Conservation (phyloP, 2,797 vertebrate genomes). For the Poeciliopsis presidionis region DNA sequence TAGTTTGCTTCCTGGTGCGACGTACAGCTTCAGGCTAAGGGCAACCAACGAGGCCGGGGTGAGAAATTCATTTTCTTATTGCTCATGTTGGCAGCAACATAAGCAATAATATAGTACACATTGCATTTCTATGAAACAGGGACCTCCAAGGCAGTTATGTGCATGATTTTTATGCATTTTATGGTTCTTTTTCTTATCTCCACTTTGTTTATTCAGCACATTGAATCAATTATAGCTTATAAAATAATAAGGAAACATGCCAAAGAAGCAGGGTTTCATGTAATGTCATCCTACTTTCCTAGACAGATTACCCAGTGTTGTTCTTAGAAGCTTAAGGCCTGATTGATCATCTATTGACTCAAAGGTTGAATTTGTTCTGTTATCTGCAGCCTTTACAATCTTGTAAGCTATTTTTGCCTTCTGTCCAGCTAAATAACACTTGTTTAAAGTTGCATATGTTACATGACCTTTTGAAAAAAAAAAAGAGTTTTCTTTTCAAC, state of each 20-base stretch:
- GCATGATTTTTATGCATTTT: background rate
- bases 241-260: background rate
- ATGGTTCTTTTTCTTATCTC: background rate
- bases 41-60: conserved; percentile 95
- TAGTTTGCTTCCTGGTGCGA: conserved; percentile 91
- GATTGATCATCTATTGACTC: conserved; percentile 37
- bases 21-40: conserved; percentile 88
- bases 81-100: background rate
- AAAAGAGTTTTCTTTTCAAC: background rate
- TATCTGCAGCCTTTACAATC: background rate
- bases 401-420: background rate
- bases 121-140: background rate
- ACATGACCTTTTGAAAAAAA: background rate
- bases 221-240: background rate
- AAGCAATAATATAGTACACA: background rate
- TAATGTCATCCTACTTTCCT: conserved; percentile 31
- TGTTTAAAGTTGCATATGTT: background rate
- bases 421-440: background rate
- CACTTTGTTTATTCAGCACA: conserved; percentile 10
- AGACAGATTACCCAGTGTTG: conserved; percentile 18
- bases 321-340: conserved; percentile 20
- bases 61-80: conserved; percentile 52
- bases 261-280: background rate
- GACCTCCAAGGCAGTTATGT: background rate
- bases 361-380: background rate